phyloP scores from a whole-genome alignment of 2,797 vertebrate genomes.

The Smutsia gigantea region DNA sequence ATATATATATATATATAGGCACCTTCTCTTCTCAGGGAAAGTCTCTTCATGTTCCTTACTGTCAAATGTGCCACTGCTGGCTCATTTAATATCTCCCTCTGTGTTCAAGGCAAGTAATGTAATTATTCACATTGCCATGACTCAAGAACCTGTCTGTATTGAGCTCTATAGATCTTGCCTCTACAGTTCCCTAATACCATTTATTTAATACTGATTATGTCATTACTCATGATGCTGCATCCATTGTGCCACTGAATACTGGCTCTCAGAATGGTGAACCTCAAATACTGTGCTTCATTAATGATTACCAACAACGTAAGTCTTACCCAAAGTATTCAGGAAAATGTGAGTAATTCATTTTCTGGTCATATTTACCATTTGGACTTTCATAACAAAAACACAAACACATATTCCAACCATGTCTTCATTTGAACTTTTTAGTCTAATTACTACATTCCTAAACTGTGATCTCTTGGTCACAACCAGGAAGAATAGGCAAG shows the following conservation, averaged over 20 bases:
- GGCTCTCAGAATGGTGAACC: not conserved
- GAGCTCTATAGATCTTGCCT: not conserved
- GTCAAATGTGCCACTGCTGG: not conserved
- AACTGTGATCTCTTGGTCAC: not conserved
- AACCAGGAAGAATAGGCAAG: not conserved
- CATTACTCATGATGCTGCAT: not conserved
- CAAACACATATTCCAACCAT: not conserved
- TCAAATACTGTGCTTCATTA: not conserved
- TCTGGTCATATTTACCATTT: not conserved
- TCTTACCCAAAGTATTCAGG: not conserved
- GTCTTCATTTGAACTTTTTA: not conserved
- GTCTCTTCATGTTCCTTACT: not conserved
- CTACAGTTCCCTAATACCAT: not conserved
- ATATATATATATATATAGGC: not conserved
- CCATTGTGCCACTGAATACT: not conserved
- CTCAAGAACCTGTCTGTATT: not conserved
- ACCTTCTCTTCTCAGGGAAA: not conserved
- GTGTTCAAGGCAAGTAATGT: not conserved
- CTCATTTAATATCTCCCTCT: not conserved
- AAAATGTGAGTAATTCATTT: not conserved
- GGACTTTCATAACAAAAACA: not conserved
- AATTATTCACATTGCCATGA: not conserved
- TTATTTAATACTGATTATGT: not conserved
- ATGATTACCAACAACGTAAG: not conserved
- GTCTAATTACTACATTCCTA: constrained; percentile 17